Conservation (phyloP, 2,113 vertebrate genomes). For the Regulus satrapa region DNA sequence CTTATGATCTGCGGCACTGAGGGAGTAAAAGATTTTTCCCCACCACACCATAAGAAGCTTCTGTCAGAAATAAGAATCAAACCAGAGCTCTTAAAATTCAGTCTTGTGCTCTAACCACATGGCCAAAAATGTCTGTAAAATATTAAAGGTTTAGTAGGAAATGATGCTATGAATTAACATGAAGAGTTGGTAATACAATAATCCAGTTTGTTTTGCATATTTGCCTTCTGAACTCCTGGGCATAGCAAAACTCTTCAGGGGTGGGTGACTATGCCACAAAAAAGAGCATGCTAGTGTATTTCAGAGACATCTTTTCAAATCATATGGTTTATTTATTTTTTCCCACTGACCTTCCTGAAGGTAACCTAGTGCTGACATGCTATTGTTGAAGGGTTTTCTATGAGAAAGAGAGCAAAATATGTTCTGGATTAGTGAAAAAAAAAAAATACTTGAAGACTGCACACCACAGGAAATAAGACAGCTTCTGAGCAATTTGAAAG, state of each 20-base stretch:
- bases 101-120: not conserved
- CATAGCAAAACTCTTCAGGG: not conserved
- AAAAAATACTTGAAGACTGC: not conserved
- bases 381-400: not conserved
- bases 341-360: not conserved
- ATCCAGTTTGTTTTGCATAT: not conserved
- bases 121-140: not conserved
- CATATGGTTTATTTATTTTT: not conserved
- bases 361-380: not conserved
- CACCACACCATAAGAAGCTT: not conserved
- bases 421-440: not conserved
- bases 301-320: not conserved
- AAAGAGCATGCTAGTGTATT: not conserved
- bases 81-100: not conserved
- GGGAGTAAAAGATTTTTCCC: not conserved
- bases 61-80: not conserved
- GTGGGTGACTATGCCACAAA: not conserved
- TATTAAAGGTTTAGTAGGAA: not conserved
- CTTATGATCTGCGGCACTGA: not conserved
- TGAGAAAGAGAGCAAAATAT: not conserved
- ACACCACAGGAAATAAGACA: not conserved
- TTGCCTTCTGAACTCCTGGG: not conserved
- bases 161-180: not conserved
- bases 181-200: not conserved
- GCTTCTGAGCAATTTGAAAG: rapidly evolving